Evolutionary conservation across 2,113 vertebrate species (phyloP), one percentile per base, ranked within the genome.

Genomic region (Sorex fumeus): DNA sequence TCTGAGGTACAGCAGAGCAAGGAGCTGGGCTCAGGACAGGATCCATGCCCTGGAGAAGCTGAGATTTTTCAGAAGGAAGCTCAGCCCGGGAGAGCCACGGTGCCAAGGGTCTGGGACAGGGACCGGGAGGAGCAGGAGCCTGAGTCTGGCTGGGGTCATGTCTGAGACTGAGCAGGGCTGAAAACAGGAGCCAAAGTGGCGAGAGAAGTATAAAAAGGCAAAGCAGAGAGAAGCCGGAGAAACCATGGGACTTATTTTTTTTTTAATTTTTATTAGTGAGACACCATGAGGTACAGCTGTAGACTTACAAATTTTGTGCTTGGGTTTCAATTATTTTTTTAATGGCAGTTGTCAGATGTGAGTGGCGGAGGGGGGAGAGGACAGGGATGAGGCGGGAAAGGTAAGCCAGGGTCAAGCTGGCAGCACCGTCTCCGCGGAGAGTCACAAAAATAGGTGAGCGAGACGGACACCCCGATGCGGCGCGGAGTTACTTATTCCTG

Each of bases 31-130:
- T 47, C 16, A 75, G 70, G 67, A 53, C 67, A 23, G 94, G 94
- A 95, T 72, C 93, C 93, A 94, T 45, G 53, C 60, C 93, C 93
- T 87, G 78, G 84, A 76, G 81, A 87, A 71, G 47, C 30, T 27
- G 18, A 45, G 11, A 50, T 78, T 91, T 91, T 74, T 82, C 89
- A 80, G 57, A 57, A 88, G 47, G 57, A 74, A 45, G 18, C 34
- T 2, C 40, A 28, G 60, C 27, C 27, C 45, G 81, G n/a, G 10
- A 30, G 47, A 70, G 25, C 40, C 2, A 57, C 1, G 0, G 32
- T 47, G 21, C n/a, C n/a, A n/a, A n/a, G n/a, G n/a, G n/a, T n/a
- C n/a, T n/a, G n/a, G n/a, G n/a, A n/a, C n/a, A n/a, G 40, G 7
- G 40, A 7, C 40, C 40, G 3, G 40, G 40, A 40, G 40, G 40